These are phyloP conservation scores for cattle (Bos taurus) DNA, from an alignment of 2,113 vertebrate genomes.

Conservation along the genomic window ARS-UCD2.0 NC_037337.1:3584001-3584500, in stretches of 20 bases:
- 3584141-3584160: not conserved
- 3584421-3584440: not conserved
- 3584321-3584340: not conserved
- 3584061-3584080: not conserved
- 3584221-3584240: not conserved
- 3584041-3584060: not conserved
- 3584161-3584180: not conserved
- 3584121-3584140: not conserved
- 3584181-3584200: not conserved
- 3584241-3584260: not conserved
- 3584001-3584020: not conserved
- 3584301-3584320: not conserved
- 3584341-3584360: not conserved
- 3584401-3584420: not conserved
- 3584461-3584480: not conserved
- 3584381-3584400: not conserved
- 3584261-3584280: not conserved
- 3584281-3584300: not conserved
- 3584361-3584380: not conserved
- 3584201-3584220: not conserved
- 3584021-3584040: not conserved
- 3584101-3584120: not conserved
- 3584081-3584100: not conserved
- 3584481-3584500: not conserved
- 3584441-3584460: not conserved